These are phyloP conservation scores for Euclidia mi DNA, from an alignment of 2,888 invertebrate species.

Conservation along the genomic window DNA sequence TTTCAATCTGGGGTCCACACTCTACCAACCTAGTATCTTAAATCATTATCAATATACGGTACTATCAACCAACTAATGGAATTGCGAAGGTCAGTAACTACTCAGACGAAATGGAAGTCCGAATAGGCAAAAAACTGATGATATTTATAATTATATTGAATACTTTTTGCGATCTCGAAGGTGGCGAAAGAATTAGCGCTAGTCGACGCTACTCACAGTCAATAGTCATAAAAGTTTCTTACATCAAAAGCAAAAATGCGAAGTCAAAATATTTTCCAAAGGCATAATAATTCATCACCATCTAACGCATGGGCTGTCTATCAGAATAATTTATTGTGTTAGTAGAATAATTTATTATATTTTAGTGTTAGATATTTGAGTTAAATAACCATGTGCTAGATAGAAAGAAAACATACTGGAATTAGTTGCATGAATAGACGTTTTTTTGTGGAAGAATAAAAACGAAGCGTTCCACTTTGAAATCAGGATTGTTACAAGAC, in stretches of 20 bases:
- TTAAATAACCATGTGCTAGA: constrained; percentile 17
- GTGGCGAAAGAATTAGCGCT: constrained; percentile 18
- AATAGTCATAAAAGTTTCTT: not conserved
- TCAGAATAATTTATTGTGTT: constrained; percentile 28
- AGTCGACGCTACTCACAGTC: constrained; percentile 1
- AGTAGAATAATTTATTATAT: constrained; percentile 11
- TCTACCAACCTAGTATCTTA: too few species aligned
- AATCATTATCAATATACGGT: too few species aligned
- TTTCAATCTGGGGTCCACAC: too few species aligned
- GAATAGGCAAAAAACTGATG: not conserved
- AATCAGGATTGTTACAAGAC: too few species aligned
- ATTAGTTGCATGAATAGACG: not conserved
- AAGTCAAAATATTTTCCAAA: constrained; percentile 48
- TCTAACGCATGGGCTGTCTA: constrained; percentile 30
- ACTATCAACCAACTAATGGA: not conserved
- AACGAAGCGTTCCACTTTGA: too few species aligned
- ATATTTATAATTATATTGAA: constrained; percentile 2
- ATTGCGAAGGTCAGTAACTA: constrained; percentile 9
- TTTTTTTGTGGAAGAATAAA: too few species aligned
- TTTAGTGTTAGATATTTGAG: constrained; percentile 19
- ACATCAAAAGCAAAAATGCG: constrained; percentile 9
- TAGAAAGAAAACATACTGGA: constrained; percentile 28
- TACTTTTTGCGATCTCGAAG: constrained; percentile 12
- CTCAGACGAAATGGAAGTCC: not conserved
- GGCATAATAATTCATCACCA: constrained; percentile 32